A percentile compares a stretch with the other conserved stretches of the same genome.
Evolutionary conservation across 1,140 invertebrate species (phyloP).

Genomic region (Drosophila micromelanica): DNA sequence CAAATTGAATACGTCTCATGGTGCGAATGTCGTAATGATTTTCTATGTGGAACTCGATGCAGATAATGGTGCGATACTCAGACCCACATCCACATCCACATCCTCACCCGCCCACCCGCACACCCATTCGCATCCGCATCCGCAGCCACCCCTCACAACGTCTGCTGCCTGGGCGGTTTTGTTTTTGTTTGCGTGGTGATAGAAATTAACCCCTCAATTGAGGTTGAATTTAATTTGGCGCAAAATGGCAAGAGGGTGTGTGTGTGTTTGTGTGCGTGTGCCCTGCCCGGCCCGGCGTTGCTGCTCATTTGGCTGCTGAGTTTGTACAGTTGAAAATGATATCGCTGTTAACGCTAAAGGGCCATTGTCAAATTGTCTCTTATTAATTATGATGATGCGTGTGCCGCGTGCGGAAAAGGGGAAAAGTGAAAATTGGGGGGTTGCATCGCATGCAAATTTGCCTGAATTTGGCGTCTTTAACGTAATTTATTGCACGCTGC

Average conservation of each 20-base stretch:
- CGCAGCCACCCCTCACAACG: slow-evolving; percentile 38
- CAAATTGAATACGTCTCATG: slow-evolving; percentile 82
- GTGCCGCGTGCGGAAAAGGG: slow-evolving; percentile 35
- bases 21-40: slow-evolving; percentile 83
- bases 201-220: slow-evolving; percentile 84
- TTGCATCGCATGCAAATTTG: slow-evolving; percentile 69
- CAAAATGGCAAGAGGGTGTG: slow-evolving; percentile 79
- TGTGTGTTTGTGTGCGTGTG: slow-evolving; percentile 29
- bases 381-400: slow-evolving; percentile 83
- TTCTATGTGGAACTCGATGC: slow-evolving; percentile 80
- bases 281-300: neutral
- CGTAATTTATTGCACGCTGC: slow-evolving; percentile 74
- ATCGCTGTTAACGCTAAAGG: slow-evolving; percentile 81
- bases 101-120: neutral
- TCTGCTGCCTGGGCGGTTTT: slow-evolving; percentile 67
- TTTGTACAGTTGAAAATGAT: slow-evolving; percentile 75
- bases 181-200: slow-evolving; percentile 83
- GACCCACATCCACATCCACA: slow-evolving; percentile 4
- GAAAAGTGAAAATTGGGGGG: neutral
- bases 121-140: neutral
- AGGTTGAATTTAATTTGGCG: slow-evolving; percentile 84
- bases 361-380: slow-evolving; percentile 83
- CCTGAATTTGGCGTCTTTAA: slow-evolving; percentile 77
- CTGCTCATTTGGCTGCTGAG: slow-evolving; percentile 60
- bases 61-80: slow-evolving; percentile 70